Base-by-base conservation (phyloP, 92 coral and sea anemone species). In the Paragorgia papillata region DNA sequence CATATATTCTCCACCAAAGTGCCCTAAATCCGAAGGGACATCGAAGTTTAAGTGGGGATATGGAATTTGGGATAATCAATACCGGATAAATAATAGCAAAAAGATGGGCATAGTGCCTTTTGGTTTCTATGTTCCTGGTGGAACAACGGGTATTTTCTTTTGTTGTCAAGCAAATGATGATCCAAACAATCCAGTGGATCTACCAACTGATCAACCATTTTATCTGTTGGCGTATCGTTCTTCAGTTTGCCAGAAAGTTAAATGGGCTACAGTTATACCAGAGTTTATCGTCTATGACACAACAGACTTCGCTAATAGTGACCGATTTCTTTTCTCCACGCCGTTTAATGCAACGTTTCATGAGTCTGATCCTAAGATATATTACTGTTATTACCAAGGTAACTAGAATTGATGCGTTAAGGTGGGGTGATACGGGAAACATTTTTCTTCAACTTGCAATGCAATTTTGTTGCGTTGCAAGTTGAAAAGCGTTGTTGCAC, bases 301-400 rank as follows among this genome's bases (percentile, higher is more conserved):
- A 12, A 5, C 74, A 43, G 74, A 67, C 33, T 43, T 39, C 57
- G 9, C 2, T 1, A 67, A 67, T 26, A 46, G 28, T 39, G 74
- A 67, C 32, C 10, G 2, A 14, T 43, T 67, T 40, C 10, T 17
- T 18, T 6, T 29, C 21, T 43, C 10, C 10, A 14, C 39, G 33
- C 74, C 74, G 46, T 67, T 67, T 40, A 67, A 67, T 35, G 74
- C 74, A 9, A 67, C 30, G 30, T n/a, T n/a, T n/a, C n/a, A n/a
- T n/a, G 44, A 9, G 27, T 17, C n/a, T 43, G 74, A 67, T 46
- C 74, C 74, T 9, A 44, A 43, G 57, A 67, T 67, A 9, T 40
- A 67, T 26, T 67, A 67, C n/a, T 67, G 74, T 43, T 67, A 67
- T 28, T 67, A 67, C 33, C 55, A 67, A 67, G 57, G 74, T 67